A percentile compares a stretch with the other conserved stretches of the same genome.
These are phyloP conservation scores for Palythoa caribaeorum DNA, from an alignment of 92 coral and sea anemone species.

Conservation along the genomic window DNA sequence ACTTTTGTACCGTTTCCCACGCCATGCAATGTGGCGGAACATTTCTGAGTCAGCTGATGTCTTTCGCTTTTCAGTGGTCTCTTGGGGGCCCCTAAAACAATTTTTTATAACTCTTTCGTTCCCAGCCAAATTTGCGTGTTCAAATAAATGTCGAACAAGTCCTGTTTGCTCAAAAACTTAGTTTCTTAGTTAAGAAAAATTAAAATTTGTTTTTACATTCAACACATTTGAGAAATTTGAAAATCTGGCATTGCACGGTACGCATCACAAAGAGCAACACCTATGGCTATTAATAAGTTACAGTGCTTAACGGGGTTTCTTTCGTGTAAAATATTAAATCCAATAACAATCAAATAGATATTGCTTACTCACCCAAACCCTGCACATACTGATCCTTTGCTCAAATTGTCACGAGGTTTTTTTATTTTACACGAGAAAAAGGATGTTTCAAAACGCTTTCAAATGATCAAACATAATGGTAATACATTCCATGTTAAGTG, in stretches of 20 bases:
- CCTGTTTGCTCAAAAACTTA: not conserved
- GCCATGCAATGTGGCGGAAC: not conserved
- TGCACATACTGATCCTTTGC: not conserved
- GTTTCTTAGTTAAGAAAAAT: not conserved
- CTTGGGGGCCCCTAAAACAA: not conserved
- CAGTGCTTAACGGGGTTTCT: not conserved
- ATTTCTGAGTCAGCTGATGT: not conserved
- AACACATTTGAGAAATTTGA: not conserved
- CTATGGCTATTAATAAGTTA: not conserved
- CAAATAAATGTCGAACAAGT: not conserved
- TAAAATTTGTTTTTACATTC: not conserved
- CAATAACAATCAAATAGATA: not conserved
- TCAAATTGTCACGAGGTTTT: not conserved
- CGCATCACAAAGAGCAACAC: not conserved
- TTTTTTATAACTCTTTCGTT: not conserved
- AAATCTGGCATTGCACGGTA: not conserved
- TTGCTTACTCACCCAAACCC: not conserved
- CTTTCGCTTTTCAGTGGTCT: not conserved
- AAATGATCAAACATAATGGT: not conserved
- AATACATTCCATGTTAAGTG: no score
- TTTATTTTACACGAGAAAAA: not conserved
- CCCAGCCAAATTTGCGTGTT: not conserved
- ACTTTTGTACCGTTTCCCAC: not conserved
- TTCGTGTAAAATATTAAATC: not conserved
- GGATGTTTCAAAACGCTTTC: not conserved